Base-by-base conservation (phyloP, 1,140 invertebrate species). In the Aethina tumida region DNA sequence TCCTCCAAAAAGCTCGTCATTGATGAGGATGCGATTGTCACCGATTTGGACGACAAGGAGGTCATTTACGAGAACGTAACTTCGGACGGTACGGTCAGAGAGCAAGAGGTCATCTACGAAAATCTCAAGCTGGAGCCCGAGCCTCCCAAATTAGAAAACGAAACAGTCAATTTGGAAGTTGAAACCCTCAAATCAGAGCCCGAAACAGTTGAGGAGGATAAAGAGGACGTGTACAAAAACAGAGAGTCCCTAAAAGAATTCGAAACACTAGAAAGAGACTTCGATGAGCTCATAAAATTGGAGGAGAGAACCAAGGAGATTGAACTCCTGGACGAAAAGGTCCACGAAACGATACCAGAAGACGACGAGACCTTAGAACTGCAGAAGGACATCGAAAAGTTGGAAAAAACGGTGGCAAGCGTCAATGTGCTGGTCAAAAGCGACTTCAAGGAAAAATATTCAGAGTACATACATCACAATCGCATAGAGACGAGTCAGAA, bases 61-160 rank as follows among this genome's bases (percentile, higher is more conserved):
- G 48, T 47, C 18, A 45, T 47, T 25, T 52, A 52, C 25, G 49
- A 52, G 37, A 53, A 53, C 26, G 13, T 25, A 42, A 49, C 33
- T 24, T 13, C 31, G 14, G 24, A 34, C n/a, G 27, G 16, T 12
- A 18, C 25, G 8, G 22, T 10, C 6, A 21, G 26, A 7, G 24
- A 39, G 7, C 44, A 41, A 9, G 40, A 43, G 27, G 50, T 48
- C 9, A 48, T 48, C 24, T 55, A 55, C 28, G 50, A 55, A 34
- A 55, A 55, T 20, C 10, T 55, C n/a, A 31, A 41, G 25, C 20
- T 40, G 3, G 41, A 41, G n/a, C 8, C n/a, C 2, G 41, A 43
- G 5, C n/a, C n/a, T n/a, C n/a, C n/a, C n/a, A n/a, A n/a, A n/a
- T n/a, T n/a, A n/a, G 43, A 45, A 12, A 31, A 35, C 17, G 44